Base-by-base conservation (phyloP, 2,113 vertebrate species). In the Anoplopoma fimbria region DNA sequence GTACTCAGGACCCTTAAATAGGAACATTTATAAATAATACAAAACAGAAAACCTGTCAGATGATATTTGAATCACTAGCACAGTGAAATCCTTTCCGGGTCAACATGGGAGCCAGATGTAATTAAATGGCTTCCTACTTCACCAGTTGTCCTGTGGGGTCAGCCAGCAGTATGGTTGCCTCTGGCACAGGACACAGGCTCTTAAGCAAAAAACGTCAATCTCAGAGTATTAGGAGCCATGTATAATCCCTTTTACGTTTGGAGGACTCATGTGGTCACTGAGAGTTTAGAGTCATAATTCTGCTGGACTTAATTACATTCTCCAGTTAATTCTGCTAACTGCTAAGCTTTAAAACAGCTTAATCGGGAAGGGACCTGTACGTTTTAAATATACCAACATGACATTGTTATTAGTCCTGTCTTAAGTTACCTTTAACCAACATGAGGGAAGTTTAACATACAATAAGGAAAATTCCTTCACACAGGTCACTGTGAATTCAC, bases 21-120 rank as follows among this genome's bases (percentile, higher is more conserved):
- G 81, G 87, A 88, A 93, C 92, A 91, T 91, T 88, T 93, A 92
- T 94, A 93, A 94, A 94, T 94, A 93, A 93, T 93, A 93, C 88
- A 94, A 81, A 87, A 88, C 64, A 89, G 81, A 87, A 79, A 83
- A 90, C 87, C 90, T 93, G 93, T 93, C 94, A 92, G 79, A 87
- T 72, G 61, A 87, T 62, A 84, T 94, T 85, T 89, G 69, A 88
- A 85, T 94, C 88, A 86, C 81, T 63, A 42, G 77, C 64, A 40
- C 58, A 61, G 79, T 70, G 19, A 87, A 82, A 93, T 81, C 71
- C 65, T 88, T 85, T 85, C 84, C 71, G 57, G 89, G 89, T 91
- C 87, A 92, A 57, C 79, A 49, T 49, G 55, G 82, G 85, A 80
- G 34, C 72, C 76, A 69, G 62, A 80, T 57, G 17, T 77, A 88